These are phyloP conservation scores for Pristionchus fissidentatus DNA, from an alignment of 2,888 invertebrate species.

Conservation along the genomic window DNA sequence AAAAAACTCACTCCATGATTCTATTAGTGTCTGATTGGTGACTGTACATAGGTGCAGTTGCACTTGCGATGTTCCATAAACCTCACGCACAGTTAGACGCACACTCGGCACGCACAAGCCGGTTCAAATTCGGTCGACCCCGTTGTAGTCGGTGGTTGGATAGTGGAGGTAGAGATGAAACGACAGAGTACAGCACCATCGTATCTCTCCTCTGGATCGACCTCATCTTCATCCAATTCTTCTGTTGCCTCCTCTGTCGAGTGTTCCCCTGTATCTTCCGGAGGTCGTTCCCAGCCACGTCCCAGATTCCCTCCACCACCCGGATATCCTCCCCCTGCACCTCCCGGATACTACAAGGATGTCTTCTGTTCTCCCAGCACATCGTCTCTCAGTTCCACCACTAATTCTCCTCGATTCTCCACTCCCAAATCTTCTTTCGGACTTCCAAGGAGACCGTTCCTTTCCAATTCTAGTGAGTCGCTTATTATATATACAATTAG, in stretches of 20 bases:
- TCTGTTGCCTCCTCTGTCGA: slow-evolving; percentile 15
- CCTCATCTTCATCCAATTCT: slow-evolving; percentile 6
- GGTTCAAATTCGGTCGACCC: slow-evolving; percentile 8
- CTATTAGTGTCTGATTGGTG: too few relatives aligned
- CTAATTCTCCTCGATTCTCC: neutral
- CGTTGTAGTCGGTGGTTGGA: neutral
- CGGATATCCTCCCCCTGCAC: neutral
- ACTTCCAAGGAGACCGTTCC: neutral
- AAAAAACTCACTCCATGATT: neutral
- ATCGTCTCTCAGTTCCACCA: neutral
- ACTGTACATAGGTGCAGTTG: too few relatives aligned
- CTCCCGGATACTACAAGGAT: neutral
- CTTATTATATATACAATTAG: too few relatives aligned
- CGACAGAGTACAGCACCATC: slow-evolving; percentile 10
- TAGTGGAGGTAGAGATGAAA: neutral
- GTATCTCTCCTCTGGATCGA: slow-evolving; percentile 15
- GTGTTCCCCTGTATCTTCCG: neutral
- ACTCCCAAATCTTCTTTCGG: neutral
- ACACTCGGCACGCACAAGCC: neutral
- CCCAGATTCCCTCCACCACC: neutral
- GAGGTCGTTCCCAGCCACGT: neutral
- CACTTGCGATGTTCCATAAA: neutral
- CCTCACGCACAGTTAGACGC: neutral
- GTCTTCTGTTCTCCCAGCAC: neutral
- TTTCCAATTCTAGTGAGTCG: neutral